Evolutionary conservation across 2,888 invertebrate genomes (phyloP), one percentile per base, ranked within the genome.

Genomic region (Malthinus flaveolus): DNA sequence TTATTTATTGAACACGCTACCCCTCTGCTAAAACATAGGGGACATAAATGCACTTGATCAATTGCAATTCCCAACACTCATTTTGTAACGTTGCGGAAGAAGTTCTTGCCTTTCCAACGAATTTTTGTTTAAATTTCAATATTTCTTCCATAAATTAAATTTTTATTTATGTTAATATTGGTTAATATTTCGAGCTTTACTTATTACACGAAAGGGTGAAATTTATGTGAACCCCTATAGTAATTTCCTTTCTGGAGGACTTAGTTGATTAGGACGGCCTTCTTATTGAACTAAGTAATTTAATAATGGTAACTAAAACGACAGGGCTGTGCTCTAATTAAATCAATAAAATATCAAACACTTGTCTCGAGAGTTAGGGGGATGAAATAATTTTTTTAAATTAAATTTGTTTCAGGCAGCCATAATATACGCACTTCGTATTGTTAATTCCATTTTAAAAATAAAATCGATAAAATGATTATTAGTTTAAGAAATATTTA

Each of bases 1-100:
- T 69, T 70, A 70, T 70, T 69, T 69, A 70, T 69, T 64, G 66
- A 58, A 62, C 66, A 65, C 62, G 63, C 65, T 62, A 65, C 65
- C 23, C 66, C 61, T 59, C 23, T 56, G 51, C 56, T 51, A 42
- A 56, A 59, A 56, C 50, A 52, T 49, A 52, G 59, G 59, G 59
- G 59, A 45, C 37, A 46, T 37, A 52, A 59, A 59, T 59, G 56
- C 56, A 59, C 55, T 51, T 55, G 59, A 42, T 56, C 44, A 50
- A 53, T 12, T 46, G 49, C 53, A 49, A 35, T 50, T 49, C 50
- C 48, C 12, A 53, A 31, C 15, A 36, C 44, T 37, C 46, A 31
- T 45, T 23, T 53, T 53, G 45, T 37, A 46, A 13, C 32, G 11
- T 34, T 39, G 10, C 36, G 34, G 32, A 42, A 42, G 39, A 42